Percentiles rank a stretch among this genome's conserved stretches.
Evolutionary conservation across 2,888 invertebrate species (phyloP).

Genomic region (Protodeltote pygarga): DNA sequence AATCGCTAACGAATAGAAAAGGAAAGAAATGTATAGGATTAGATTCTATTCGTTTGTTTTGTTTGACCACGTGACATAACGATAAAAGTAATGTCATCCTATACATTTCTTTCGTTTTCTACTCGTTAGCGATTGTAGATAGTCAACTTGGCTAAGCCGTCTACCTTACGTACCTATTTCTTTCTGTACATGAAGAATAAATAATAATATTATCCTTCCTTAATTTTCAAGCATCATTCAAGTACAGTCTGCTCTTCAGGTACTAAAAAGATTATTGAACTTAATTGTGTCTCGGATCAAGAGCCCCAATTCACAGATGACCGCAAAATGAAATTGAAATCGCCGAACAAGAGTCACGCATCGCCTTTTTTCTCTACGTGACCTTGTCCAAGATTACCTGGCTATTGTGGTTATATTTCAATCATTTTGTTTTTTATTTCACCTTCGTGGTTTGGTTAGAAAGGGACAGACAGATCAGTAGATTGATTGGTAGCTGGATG

Average conservation of each 20-base stretch:
- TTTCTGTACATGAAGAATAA: neutral
- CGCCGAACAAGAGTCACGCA: conserved; percentile 40
- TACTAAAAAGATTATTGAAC: conserved; percentile 6
- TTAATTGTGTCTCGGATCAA: too few relatives aligned
- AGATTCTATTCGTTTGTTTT: too few relatives aligned
- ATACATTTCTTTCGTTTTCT: too few relatives aligned
- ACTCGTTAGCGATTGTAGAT: too few relatives aligned
- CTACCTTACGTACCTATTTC: too few relatives aligned
- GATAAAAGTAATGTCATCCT: too few relatives aligned
- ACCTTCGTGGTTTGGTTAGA: conserved; percentile 24
- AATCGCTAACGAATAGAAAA: too few relatives aligned
- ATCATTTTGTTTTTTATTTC: conserved; percentile 26
- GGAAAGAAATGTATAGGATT: too few relatives aligned
- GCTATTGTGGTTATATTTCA: conserved; percentile 37
- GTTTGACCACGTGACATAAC: too few relatives aligned
- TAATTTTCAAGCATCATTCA: conserved; percentile 12
- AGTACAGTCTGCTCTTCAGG: neutral
- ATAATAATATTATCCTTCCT: neutral
- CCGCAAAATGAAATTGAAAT: conserved; percentile 52
- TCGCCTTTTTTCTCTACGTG: conserved; percentile 42
- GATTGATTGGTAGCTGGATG: conserved; percentile 15
- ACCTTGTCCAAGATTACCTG: conserved; percentile 39
- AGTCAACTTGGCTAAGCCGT: too few relatives aligned
- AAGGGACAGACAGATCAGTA: conserved; percentile 2
- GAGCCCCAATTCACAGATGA: conserved; percentile 19